Percentiles rank a stretch among this genome's conserved stretches.
phyloP scores from a whole-genome alignment of 2,113 vertebrate genomes.

The Dasypus novemcinctus region DNA sequence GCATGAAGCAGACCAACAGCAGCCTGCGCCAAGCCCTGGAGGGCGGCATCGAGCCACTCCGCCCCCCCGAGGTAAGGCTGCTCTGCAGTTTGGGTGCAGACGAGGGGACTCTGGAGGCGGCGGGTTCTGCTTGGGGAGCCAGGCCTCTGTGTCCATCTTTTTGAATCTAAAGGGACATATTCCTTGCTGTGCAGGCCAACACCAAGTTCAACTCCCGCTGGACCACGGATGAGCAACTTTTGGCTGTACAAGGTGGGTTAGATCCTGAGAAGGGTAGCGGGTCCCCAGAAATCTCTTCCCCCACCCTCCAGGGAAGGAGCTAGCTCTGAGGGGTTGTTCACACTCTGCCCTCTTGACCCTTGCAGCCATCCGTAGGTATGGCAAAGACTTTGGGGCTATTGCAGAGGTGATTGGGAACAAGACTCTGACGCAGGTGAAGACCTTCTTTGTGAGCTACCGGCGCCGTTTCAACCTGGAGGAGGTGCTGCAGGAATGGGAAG shows the following conservation, averaged over 20 bases:
- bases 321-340: neutral
- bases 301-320: neutral
- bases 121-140: neutral
- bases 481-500: conserved; percentile 94
- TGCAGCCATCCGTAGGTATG: conserved; percentile 91
- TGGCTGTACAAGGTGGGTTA: conserved; percentile 87
- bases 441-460: conserved; percentile 93
- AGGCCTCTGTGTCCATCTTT: neutral
- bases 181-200: conserved; percentile 80
- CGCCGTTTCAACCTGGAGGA: conserved; percentile 94
- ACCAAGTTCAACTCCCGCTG: conserved; percentile 93
- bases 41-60: conserved; percentile 85
- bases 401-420: conserved; percentile 94
- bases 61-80: conserved; percentile 87
- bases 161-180: neutral
- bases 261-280: neutral
- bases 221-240: conserved; percentile 90
- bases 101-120: neutral
- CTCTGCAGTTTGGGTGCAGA: neutral
- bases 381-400: conserved; percentile 91
- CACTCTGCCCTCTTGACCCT: neutral
- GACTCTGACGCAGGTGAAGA: conserved; percentile 91
- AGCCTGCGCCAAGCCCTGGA: conserved; percentile 87
- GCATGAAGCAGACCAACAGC: conserved; percentile 93
- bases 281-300: neutral